Evolutionary conservation across 2,797 vertebrate genomes (phyloP).

Genomic region (Anisognathus igniventris): DNA sequence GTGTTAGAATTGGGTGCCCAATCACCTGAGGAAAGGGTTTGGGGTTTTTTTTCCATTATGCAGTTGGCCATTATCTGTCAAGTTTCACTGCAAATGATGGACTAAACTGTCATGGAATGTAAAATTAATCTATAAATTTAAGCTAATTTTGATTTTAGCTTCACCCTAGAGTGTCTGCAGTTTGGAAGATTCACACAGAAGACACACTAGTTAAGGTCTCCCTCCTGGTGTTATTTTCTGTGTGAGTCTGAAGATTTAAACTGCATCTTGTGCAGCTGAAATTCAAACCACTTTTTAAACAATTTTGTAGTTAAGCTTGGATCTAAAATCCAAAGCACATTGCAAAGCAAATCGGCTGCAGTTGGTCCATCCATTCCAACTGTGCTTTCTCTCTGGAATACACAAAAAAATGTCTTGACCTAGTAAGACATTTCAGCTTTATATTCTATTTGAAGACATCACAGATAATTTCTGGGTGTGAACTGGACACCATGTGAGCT

Average conservation of each 20-base stretch:
- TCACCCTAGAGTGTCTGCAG: background rate
- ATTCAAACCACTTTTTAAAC: background rate
- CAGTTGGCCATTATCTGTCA: background rate
- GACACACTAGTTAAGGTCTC: background rate
- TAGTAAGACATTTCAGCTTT: background rate
- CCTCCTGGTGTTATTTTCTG: background rate
- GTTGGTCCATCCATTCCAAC: background rate
- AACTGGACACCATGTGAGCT: background rate
- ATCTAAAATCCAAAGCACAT: background rate
- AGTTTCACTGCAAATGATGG: background rate
- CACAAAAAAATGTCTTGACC: background rate
- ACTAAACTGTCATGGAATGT: background rate
- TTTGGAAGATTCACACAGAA: background rate
- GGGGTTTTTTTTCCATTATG: background rate
- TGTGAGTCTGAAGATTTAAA: background rate
- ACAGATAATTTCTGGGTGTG: background rate
- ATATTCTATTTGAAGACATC: background rate
- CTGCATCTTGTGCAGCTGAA: background rate
- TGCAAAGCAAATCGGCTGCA: background rate
- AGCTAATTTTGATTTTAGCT: background rate
- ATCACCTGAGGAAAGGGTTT: background rate
- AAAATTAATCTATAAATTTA: background rate
- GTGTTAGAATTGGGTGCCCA: fast-evolving
- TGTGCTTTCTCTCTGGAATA: background rate
- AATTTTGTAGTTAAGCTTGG: background rate